Evolutionary conservation across 2,113 vertebrate genomes (phyloP).

Genomic region (Limnothrissa miodon): DNA sequence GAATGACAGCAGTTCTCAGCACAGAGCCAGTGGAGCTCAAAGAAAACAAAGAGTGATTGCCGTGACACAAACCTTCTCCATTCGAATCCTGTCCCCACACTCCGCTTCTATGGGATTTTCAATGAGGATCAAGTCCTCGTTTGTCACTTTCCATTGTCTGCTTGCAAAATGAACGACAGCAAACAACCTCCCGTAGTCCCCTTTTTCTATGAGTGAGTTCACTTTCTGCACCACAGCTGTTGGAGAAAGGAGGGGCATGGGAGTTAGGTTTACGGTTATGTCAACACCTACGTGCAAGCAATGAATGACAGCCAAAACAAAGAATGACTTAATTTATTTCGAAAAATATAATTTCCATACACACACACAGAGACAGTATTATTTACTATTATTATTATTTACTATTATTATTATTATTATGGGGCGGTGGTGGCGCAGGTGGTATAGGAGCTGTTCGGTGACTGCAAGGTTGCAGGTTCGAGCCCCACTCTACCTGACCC

Average conservation of each 20-base stretch:
- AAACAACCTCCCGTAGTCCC: slow-evolving; percentile 76
- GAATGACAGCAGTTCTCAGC: neutral
- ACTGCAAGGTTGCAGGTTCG: too few species aligned
- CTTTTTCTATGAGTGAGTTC: slow-evolving; percentile 66
- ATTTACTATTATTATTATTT: too few species aligned
- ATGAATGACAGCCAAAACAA: too few species aligned
- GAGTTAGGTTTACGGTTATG: too few species aligned
- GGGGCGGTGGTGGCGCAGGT: too few species aligned
- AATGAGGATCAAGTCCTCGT: slow-evolving; percentile 81
- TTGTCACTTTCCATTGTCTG: slow-evolving; percentile 86
- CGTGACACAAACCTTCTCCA: slow-evolving; percentile 81
- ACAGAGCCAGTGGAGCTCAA: neutral
- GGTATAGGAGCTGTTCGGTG: too few species aligned
- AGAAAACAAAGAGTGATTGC: neutral
- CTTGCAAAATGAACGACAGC: slow-evolving; percentile 84
- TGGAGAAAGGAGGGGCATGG: neutral
- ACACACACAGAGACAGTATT: too few species aligned
- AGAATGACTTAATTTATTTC: too few species aligned
- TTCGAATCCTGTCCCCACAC: slow-evolving; percentile 79
- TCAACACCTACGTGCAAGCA: neutral
- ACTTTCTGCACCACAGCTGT: slow-evolving; percentile 77
- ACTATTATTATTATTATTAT: too few species aligned
- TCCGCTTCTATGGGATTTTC: slow-evolving; percentile 70
- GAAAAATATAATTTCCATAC: too few species aligned
- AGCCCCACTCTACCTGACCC: too few species aligned